These are phyloP conservation scores for Nyleta sp. DNA, from an alignment of 2,888 invertebrate genomes.

Conservation along the genomic window DNA sequence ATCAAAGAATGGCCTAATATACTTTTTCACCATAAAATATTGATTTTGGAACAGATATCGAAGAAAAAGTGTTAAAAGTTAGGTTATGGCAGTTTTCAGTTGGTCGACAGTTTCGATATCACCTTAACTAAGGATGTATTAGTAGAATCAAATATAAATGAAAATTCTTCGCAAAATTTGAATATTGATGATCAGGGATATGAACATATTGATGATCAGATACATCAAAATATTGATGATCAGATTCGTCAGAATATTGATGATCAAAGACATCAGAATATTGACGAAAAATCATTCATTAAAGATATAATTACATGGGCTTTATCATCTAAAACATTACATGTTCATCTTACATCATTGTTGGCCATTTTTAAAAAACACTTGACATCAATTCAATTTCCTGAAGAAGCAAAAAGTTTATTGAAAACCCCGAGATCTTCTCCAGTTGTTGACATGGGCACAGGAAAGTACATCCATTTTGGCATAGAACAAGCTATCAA, in stretches of 20 bases:
- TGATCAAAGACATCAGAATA: not conserved
- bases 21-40: too few relatives aligned
- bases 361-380: not conserved
- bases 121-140: too few relatives aligned
- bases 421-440: constrained; percentile 13
- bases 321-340: not conserved
- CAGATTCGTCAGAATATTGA: too few relatives aligned
- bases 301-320: constrained; percentile 14
- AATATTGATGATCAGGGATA: not conserved
- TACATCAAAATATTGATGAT: too few relatives aligned
- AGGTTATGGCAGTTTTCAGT: too few relatives aligned
- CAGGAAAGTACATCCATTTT: constrained; percentile 19
- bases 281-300: not conserved
- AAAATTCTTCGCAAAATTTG: not conserved
- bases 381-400: constrained; percentile 1
- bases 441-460: not conserved
- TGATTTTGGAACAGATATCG: too few relatives aligned
- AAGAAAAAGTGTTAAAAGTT: too few relatives aligned
- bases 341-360: not conserved
- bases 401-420: constrained; percentile 15
- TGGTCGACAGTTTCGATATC: too few relatives aligned
- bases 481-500: constrained; percentile 24
- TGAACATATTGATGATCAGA: too few relatives aligned
- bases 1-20: too few relatives aligned
- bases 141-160: too few relatives aligned